Conservation (phyloP, 2,797 vertebrate species). For the Pelochelys cantorii region DNA sequence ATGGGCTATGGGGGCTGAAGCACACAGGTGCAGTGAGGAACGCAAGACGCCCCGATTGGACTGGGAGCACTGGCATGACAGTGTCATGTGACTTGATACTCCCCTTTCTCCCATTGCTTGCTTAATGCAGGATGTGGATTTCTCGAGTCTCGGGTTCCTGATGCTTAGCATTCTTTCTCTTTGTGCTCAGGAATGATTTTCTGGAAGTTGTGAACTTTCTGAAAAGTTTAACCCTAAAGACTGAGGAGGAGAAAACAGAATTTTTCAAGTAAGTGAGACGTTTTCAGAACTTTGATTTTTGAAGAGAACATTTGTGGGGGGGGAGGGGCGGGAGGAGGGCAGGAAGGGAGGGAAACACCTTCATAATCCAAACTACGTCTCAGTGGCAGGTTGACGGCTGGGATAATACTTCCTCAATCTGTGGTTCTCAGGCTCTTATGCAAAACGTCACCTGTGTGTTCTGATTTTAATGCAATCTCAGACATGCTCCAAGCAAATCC, state of each 20-base stretch:
- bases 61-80: neutral
- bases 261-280: conserved; percentile 95
- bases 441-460: neutral
- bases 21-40: neutral
- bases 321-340: neutral
- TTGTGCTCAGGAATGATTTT: conserved; percentile 92
- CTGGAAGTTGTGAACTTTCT: conserved; percentile 96
- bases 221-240: conserved; percentile 95
- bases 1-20: neutral
- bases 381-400: neutral
- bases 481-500: neutral
- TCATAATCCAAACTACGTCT: neutral
- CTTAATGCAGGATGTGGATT: neutral
- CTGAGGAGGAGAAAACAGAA: conserved; percentile 97
- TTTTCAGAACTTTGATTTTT: neutral
- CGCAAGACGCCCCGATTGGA: neutral
- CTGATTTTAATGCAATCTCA: neutral
- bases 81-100: neutral
- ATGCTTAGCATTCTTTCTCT: neutral
- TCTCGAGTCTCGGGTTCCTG: neutral
- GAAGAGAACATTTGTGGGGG: neutral
- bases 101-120: neutral
- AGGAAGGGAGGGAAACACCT: too few relatives aligned
- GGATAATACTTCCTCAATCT: neutral
- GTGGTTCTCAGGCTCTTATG: conserved; percentile 1